Percentiles rank a stretch among this genome's conserved stretches.
Evolutionary conservation across 2,888 invertebrate species (phyloP).

Genomic region (Plagiodera versicolora): DNA sequence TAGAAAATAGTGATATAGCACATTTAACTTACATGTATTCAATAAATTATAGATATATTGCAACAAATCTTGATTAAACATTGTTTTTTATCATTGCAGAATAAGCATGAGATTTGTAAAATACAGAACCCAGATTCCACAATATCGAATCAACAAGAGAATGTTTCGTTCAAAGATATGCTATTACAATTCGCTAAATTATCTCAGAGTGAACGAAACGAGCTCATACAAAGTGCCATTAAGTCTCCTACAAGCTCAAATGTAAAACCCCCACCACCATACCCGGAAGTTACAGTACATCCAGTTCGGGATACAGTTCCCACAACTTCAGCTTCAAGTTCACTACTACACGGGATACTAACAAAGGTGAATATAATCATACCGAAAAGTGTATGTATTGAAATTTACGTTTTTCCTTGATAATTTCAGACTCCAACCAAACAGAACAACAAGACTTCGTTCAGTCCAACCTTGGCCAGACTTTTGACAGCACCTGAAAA

Average conservation of each 20-base stretch:
- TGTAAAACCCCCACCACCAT: conserved; percentile 64
- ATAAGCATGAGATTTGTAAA: conserved; percentile 52
- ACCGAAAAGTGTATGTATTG: neutral
- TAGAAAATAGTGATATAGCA: too few relatives aligned
- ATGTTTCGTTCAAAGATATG: conserved; percentile 69
- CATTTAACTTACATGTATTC: too few relatives aligned
- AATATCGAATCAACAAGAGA: conserved; percentile 51
- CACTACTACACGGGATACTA: conserved; percentile 75
- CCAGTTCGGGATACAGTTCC: conserved; percentile 65
- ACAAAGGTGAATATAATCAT: conserved; percentile 64
- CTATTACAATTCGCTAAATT: conserved; percentile 73
- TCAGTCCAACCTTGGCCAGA: conserved; percentile 80
- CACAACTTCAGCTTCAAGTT: conserved; percentile 57
- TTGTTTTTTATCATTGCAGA: conserved; percentile 32
- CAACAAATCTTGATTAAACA: neutral
- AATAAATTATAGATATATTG: too few relatives aligned
- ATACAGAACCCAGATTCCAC: conserved; percentile 59
- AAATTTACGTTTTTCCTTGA: neutral
- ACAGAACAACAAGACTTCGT: conserved; percentile 60
- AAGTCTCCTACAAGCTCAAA: conserved; percentile 54
- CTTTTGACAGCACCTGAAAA: conserved; percentile 68
- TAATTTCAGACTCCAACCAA: conserved; percentile 45
- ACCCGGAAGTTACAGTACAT: conserved; percentile 78
- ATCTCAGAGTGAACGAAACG: conserved; percentile 58
- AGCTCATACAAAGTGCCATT: conserved; percentile 48